phyloP scores from a whole-genome alignment of 2,888 invertebrate species.

The Onchidella celtica region DNA sequence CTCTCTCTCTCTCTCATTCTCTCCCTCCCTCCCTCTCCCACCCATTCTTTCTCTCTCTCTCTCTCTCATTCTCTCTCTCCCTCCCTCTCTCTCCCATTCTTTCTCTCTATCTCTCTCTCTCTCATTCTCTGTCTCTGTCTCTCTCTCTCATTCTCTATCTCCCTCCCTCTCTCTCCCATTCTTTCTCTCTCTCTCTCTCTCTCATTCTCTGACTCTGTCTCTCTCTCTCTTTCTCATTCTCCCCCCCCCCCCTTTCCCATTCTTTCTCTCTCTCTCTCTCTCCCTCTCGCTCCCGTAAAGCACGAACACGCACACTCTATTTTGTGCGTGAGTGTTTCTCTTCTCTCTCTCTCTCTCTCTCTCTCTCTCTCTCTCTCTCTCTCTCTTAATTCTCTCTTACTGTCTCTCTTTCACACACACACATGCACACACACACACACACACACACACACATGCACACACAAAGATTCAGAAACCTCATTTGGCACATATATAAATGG shows the following conservation, averaged over 20 bases:
- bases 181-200: too few species aligned
- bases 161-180: not conserved
- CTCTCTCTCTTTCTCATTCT: not conserved
- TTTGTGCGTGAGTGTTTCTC: too few species aligned
- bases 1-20: not conserved
- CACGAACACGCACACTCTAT: too few species aligned
- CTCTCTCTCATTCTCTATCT: not conserved
- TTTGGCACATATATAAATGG: too few species aligned
- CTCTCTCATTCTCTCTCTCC: not conserved
- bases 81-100: too few species aligned
- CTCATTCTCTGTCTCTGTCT: constrained; percentile 1
- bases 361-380: constrained; percentile 8
- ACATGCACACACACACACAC: not conserved
- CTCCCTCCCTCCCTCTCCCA: not conserved
- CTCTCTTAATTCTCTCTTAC: not conserved
- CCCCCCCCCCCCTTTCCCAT: not conserved
- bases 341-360: constrained; percentile 19
- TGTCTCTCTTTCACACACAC: not conserved
- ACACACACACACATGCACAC: not conserved
- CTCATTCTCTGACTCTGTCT: not conserved
- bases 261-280: constrained; percentile 19
- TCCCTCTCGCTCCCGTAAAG: not conserved
- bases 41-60: not conserved
- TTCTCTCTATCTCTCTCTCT: not conserved
- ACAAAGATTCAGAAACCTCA: not conserved